Evolutionary conservation across 2,797 vertebrate genomes (phyloP).

Genomic region (Sebastes dallii): DNA sequence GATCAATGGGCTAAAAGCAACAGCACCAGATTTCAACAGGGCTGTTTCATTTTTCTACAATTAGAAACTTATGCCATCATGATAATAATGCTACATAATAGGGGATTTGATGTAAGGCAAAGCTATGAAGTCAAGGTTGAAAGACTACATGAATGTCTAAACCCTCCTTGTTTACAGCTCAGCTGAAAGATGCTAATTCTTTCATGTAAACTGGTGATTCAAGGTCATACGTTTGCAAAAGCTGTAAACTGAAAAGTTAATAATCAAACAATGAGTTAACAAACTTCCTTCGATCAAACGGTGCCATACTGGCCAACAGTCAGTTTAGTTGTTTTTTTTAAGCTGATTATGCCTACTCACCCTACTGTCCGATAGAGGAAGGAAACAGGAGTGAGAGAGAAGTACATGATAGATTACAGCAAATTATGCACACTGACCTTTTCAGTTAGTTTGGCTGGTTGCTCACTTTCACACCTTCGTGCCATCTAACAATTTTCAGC

Average conservation of each 20-base stretch:
- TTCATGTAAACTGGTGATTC: not conserved
- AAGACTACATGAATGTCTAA: not conserved
- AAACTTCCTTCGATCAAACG: not conserved
- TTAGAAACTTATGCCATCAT: not conserved
- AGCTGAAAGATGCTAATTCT: not conserved
- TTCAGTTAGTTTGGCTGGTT: not conserved
- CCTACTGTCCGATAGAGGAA: conserved; percentile 47
- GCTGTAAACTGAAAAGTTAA: not conserved
- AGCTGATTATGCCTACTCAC: conserved; percentile 22
- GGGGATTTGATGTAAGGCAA: not conserved
- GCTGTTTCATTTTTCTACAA: not conserved
- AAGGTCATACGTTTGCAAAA: not conserved
- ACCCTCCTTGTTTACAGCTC: not conserved
- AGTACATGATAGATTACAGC: conserved; percentile 14
- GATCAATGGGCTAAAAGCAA: not conserved
- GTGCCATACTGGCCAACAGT: not conserved
- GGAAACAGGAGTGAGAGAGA: conserved; percentile 45
- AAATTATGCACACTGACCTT: not conserved
- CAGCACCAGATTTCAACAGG: not conserved
- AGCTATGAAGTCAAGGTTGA: not conserved
- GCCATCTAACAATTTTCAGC: conserved; percentile 3
- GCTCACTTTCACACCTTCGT: conserved; percentile 1
- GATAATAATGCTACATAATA: not conserved
- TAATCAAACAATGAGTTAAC: not conserved
- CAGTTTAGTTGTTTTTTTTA: not conserved